Percentiles rank a stretch among this genome's conserved stretches.
phyloP scores from a whole-genome alignment of 2,113 vertebrate genomes.

The Clinocottus analis region DNA sequence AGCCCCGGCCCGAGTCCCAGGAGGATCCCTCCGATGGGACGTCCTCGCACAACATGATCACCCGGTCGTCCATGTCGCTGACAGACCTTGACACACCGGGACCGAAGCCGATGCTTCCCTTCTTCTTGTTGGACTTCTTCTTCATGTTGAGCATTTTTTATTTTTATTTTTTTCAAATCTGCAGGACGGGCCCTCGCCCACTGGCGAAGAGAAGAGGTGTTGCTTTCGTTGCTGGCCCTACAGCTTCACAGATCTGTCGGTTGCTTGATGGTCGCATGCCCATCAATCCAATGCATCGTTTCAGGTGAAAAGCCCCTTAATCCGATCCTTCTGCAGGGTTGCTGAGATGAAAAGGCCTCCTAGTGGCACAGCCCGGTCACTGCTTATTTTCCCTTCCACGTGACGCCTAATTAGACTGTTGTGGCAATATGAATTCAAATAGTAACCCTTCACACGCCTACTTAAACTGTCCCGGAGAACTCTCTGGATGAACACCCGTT shows the following conservation, averaged over 20 bases:
- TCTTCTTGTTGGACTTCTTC: slow-evolving; percentile 73
- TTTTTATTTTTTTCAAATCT: slow-evolving; percentile 12
- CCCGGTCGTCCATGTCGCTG: slow-evolving; percentile 60
- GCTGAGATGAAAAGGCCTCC: slow-evolving; percentile 21
- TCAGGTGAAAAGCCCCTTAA: slow-evolving; percentile 18
- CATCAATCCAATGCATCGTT: slow-evolving; percentile 26
- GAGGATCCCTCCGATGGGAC: slow-evolving; percentile 73
- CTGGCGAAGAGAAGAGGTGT: background rate
- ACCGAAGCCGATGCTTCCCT: slow-evolving; percentile 46
- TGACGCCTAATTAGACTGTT: background rate
- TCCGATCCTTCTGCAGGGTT: slow-evolving; percentile 28
- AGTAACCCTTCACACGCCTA: background rate
- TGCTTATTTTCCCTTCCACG: background rate
- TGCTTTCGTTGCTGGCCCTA: background rate
- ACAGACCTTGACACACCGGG: slow-evolving; percentile 12
- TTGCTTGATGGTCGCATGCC: background rate
- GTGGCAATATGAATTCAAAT: background rate
- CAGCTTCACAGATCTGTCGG: background rate
- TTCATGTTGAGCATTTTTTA: slow-evolving; percentile 69
- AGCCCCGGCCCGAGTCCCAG: slow-evolving; percentile 65
- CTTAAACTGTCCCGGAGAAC: background rate
- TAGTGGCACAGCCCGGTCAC: slow-evolving; percentile 8
- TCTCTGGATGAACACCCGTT: background rate
- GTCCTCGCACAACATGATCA: slow-evolving; percentile 85
- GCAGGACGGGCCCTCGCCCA: background rate